These are phyloP conservation scores for Varecia variegata DNA, from an alignment of 2,797 vertebrate species.

Conservation along the genomic window DNA sequence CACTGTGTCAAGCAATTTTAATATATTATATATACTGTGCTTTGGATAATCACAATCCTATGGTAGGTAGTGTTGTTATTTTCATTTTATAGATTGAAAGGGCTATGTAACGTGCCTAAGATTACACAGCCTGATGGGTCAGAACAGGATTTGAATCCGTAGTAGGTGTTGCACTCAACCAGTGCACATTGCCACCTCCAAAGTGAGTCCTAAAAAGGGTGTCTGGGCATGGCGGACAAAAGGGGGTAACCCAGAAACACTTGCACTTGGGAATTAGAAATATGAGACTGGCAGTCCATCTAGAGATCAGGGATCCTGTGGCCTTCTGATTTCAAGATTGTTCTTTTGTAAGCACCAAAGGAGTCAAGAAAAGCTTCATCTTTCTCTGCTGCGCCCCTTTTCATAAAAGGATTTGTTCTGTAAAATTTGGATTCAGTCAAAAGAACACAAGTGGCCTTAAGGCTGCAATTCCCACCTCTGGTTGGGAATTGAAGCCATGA, in stretches of 20 bases:
- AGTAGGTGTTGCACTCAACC: not conserved
- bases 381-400: too few relatives aligned
- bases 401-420: too few relatives aligned
- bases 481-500: not conserved
- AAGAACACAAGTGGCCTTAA: too few relatives aligned
- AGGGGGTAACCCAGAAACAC: not conserved
- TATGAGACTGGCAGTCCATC: not conserved
- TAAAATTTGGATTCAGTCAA: too few relatives aligned
- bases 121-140: not conserved
- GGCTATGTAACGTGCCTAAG: not conserved
- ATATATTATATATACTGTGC: not conserved
- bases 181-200: not conserved
- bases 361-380: too few relatives aligned
- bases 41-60: not conserved
- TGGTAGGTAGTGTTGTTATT: not conserved
- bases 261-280: not conserved
- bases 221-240: not conserved
- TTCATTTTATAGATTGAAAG: not conserved
- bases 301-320: not conserved
- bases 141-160: not conserved
- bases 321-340: too few relatives aligned
- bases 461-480: too few relatives aligned
- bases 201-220: not conserved
- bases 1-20: not conserved
- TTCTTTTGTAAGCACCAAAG: too few relatives aligned